A percentile compares a stretch with the other conserved stretches of the same genome.
These are phyloP conservation scores for Nyctibius grandis DNA, from an alignment of 2,797 vertebrate genomes.

Conservation along the genomic window DNA sequence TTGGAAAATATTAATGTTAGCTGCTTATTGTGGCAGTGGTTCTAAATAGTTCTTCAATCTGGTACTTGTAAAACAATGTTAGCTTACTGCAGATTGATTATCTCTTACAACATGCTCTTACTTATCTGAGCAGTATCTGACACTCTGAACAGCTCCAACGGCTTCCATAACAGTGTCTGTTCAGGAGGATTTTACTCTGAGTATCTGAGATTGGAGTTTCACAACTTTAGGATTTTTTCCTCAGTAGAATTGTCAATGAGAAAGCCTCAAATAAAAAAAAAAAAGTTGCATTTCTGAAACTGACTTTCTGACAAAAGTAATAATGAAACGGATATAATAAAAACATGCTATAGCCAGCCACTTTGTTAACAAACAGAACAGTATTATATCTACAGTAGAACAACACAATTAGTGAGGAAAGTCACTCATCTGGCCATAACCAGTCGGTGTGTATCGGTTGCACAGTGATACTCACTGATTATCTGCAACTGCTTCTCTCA, in stretches of 20 bases:
- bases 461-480: not conserved
- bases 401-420: not conserved
- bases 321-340: not conserved
- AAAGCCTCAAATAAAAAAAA: not conserved
- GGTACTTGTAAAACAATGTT: not conserved
- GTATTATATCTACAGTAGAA: not conserved
- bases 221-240: not conserved
- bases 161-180: not conserved
- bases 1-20: not conserved
- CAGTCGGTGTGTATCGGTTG: accelerated
- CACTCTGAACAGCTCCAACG: not conserved
- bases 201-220: not conserved
- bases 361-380: not conserved
- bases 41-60: not conserved
- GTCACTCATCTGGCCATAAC: not conserved
- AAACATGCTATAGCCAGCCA: not conserved
- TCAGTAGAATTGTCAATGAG: not conserved
- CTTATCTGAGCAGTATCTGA: not conserved
- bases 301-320: not conserved
- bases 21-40: not conserved
- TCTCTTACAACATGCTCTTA: not conserved
- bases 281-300: not conserved
- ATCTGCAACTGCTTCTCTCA: not conserved
- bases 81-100: not conserved
- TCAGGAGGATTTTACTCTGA: not conserved